phyloP scores from a whole-genome alignment of 2,113 vertebrate genomes.

The Terrapene triunguis region DNA sequence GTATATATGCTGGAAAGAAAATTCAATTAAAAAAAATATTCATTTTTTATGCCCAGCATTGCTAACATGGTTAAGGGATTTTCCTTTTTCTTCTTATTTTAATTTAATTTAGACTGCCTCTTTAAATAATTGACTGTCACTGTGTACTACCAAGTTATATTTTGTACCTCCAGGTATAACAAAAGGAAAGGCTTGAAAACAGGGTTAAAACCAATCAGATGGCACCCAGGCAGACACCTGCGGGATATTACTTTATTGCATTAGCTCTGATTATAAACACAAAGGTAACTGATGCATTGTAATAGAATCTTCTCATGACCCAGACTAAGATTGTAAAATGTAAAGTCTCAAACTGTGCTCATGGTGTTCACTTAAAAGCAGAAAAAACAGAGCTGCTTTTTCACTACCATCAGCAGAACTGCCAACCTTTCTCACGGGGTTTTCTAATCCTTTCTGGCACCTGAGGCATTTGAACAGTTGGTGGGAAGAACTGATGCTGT shows the following conservation, averaged over 20 bases:
- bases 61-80: background rate
- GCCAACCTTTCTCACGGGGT: slow-evolving; percentile 73
- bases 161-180: background rate
- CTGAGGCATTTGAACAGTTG: slow-evolving; percentile 73
- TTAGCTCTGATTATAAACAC: slow-evolving; percentile 72
- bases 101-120: background rate
- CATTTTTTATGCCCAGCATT: background rate
- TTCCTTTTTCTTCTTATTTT: background rate
- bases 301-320: slow-evolving; percentile 39
- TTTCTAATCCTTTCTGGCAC: slow-evolving; percentile 76
- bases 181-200: slow-evolving; percentile 18
- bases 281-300: slow-evolving; percentile 52
- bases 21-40: background rate
- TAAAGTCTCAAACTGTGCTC: slow-evolving; percentile 44
- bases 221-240: background rate
- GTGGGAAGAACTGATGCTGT: slow-evolving; percentile 64
- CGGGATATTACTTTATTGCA: slow-evolving; percentile 45
- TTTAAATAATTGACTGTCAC: background rate
- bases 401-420: slow-evolving; percentile 77
- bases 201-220: slow-evolving; percentile 13
- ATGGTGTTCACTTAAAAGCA: slow-evolving; percentile 61
- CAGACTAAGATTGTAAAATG: slow-evolving; percentile 43
- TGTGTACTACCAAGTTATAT: background rate
- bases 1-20: background rate
- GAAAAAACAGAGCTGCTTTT: slow-evolving; percentile 63